Conservation (phyloP, 2,797 vertebrate genomes). For the Danio kyathit region DNA sequence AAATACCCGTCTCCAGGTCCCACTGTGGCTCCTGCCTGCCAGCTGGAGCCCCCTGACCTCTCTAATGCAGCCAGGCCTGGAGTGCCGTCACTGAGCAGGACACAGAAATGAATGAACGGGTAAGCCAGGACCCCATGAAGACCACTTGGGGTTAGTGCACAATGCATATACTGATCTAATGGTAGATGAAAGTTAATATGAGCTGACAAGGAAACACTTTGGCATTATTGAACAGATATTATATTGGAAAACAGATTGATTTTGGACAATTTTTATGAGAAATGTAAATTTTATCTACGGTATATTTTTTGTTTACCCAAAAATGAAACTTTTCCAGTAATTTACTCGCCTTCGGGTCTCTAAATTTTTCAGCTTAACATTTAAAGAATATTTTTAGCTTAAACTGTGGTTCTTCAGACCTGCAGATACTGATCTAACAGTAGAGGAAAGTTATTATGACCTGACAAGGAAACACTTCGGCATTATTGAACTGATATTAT, state of each 20-base stretch:
- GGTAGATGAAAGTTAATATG: background rate
- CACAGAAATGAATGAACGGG: constrained; percentile 62
- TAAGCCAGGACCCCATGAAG: constrained; percentile 56
- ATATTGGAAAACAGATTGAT: background rate
- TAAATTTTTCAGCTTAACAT: no score
- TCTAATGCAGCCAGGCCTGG: constrained; percentile 63
- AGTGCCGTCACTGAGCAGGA: constrained; percentile 68
- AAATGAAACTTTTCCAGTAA: no score
- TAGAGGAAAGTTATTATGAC: no score
- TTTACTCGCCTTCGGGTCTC: no score
- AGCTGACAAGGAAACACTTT: background rate
- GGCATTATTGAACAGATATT: background rate
- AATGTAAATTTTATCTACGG: no score
- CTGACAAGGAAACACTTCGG: no score
- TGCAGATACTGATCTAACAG: no score
- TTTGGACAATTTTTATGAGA: background rate
- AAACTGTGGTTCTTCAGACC: no score
- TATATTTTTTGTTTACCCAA: no score
- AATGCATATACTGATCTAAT: constrained; percentile 6
- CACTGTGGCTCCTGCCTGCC: constrained; percentile 75
- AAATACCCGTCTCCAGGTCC: constrained; percentile 78
- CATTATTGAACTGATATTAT: no score
- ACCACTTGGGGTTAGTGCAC: constrained; percentile 32
- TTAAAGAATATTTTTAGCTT: no score
- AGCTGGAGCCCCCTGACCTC: constrained; percentile 82